Conservation (phyloP, 2,797 vertebrate species). For the Acanthis flammea region DNA sequence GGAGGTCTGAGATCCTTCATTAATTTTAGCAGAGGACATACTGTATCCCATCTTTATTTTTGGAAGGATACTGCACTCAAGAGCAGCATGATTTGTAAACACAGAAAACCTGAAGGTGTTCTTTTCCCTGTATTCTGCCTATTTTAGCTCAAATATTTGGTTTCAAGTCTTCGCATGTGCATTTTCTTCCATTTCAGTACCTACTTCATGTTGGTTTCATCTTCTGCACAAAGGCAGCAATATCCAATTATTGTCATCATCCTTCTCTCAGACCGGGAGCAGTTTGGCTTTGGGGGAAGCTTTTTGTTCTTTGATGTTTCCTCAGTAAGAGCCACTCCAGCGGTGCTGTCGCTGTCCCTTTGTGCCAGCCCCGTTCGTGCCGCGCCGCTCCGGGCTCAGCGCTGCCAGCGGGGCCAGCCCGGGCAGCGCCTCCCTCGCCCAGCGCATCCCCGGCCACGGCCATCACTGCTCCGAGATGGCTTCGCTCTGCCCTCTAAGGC, state of each 20-base stretch:
- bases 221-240: neutral
- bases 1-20: neutral
- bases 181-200: conserved; percentile 22
- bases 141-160: neutral
- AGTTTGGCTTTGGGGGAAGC: conserved; percentile 20
- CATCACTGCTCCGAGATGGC: neutral
- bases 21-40: neutral
- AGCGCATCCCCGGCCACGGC: neutral
- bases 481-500: neutral
- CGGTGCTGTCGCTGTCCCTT: neutral
- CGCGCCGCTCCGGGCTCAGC: neutral
- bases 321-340: neutral
- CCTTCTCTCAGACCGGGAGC: neutral
- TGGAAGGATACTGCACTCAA: neutral
- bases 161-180: neutral
- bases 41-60: neutral
- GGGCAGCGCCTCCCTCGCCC: neutral
- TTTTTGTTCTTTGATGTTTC: neutral
- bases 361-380: too few species aligned
- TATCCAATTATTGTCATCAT: neutral
- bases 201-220: neutral
- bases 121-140: neutral
- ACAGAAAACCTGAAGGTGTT: neutral
- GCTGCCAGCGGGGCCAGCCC: neutral
- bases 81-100: neutral